Evolutionary conservation across 2,797 vertebrate species (phyloP).

Genomic region (Sciurus vulgaris): DNA sequence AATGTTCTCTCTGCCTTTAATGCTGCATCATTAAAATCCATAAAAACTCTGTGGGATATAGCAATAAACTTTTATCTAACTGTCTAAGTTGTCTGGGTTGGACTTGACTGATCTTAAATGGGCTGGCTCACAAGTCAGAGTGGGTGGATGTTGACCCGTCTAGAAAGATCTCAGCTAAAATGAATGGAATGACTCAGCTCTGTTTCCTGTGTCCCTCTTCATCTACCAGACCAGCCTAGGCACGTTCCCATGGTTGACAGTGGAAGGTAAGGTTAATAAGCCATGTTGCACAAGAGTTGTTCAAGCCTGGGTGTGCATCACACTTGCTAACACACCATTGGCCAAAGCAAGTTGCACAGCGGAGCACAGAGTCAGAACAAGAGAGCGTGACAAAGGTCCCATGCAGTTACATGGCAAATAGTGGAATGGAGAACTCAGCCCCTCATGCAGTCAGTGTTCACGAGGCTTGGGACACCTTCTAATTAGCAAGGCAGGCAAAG

Average conservation of each 20-base stretch:
- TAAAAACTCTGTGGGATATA: neutral
- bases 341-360: neutral
- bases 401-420: neutral
- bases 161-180: neutral
- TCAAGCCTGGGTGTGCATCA: neutral
- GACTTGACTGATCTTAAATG: neutral
- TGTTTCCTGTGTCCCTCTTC: neutral
- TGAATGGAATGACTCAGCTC: neutral
- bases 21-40: neutral
- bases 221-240: neutral
- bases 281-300: neutral
- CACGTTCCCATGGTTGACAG: neutral
- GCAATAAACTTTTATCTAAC: neutral
- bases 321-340: neutral
- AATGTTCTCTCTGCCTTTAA: neutral
- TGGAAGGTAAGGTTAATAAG: neutral
- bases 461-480: constrained; percentile 13
- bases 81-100: neutral
- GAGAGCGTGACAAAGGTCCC: neutral
- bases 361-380: neutral
- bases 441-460: neutral
- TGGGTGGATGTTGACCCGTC: neutral
- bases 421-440: neutral
- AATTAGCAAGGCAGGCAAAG: constrained; percentile 53
- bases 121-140: neutral